Base-by-base conservation (phyloP, 2,888 invertebrate genomes). In the Leptinotarsa juncta region DNA sequence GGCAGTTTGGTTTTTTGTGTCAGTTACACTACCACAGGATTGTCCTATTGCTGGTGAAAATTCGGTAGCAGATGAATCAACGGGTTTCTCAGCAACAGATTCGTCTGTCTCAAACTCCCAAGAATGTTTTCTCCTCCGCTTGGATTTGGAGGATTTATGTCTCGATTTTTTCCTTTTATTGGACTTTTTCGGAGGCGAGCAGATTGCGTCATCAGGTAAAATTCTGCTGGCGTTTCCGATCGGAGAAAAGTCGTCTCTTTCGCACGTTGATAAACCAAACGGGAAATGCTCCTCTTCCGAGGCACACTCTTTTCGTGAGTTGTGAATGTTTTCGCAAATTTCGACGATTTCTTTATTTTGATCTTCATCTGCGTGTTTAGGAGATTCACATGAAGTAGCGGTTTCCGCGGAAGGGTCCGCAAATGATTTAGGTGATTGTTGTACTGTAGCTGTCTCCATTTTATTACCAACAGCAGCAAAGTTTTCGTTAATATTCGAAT, bases 121-220 rank as follows among this genome's bases (percentile, higher is more conserved):
- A 10, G 69, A 69, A 18, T 42, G 69, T 42, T 49, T 69, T 48
- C 57, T 57, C 23, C 49, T 69, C 20, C 57, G 57, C 20, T 67
- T 74, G 23, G 50, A 60, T 51, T 53, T 66, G 1, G 71, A 68
- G 20, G 71, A 76, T 67, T 62, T 74, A 20, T 70, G 73, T 23
- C 65, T 48, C n/a, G 68, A 57, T 49, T 70, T 77, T 72, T 77
- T 78, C 16, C 76, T 68, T 71, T 79, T 79, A 70, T 72, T 77
- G 55, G 50, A 66, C 66, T 77, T 77, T 18, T 76, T 76, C 2
- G 73, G 72, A 0, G 79, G 77, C 16, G 65, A 66, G 23, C 71
- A 70, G 65, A 79, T 72, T 0, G 74, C 72, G 18, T 77, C 76
- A 18, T 78, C 77, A 14, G 79, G 78, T 15, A 75, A 16, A n/a